These are phyloP conservation scores for Rhabdomys dilectus DNA, from an alignment of 2,113 vertebrate species.

Conservation along the genomic window DNA sequence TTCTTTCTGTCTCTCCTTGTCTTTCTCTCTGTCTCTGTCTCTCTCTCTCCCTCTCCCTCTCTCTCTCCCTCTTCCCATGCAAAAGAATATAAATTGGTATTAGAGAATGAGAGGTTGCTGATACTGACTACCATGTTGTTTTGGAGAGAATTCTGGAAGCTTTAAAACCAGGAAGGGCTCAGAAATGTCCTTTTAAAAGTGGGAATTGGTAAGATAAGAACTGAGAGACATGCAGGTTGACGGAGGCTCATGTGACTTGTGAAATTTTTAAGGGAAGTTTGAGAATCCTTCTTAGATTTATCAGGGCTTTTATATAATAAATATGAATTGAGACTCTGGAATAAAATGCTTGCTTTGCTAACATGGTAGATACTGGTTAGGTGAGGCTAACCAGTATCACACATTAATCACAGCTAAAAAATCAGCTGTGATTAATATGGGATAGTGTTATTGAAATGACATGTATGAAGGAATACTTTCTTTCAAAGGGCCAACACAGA, in stretches of 20 bases:
- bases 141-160: not conserved
- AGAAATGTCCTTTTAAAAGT: not conserved
- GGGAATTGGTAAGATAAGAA: not conserved
- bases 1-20: not conserved
- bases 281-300: not conserved
- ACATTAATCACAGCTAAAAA: too few species aligned
- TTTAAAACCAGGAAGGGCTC: not conserved
- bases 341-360: not conserved
- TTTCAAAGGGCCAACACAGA: not conserved
- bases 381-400: too few species aligned
- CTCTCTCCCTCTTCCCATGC: not conserved
- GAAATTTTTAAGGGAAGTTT: not conserved
- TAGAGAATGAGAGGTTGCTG: not conserved
- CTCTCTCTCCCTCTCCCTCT: too few species aligned
- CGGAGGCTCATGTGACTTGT: not conserved
- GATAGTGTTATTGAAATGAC: not conserved
- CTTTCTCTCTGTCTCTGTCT: too few species aligned
- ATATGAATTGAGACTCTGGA: not conserved
- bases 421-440: not conserved
- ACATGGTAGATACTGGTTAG: not conserved
- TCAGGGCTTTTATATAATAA: not conserved
- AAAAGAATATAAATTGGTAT: not conserved
- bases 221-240: not conserved
- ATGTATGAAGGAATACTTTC: not conserved
- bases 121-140: not conserved